Evolutionary conservation across 1,140 invertebrate species (phyloP).

Genomic region (Caenorhabditis inopinata): DNA sequence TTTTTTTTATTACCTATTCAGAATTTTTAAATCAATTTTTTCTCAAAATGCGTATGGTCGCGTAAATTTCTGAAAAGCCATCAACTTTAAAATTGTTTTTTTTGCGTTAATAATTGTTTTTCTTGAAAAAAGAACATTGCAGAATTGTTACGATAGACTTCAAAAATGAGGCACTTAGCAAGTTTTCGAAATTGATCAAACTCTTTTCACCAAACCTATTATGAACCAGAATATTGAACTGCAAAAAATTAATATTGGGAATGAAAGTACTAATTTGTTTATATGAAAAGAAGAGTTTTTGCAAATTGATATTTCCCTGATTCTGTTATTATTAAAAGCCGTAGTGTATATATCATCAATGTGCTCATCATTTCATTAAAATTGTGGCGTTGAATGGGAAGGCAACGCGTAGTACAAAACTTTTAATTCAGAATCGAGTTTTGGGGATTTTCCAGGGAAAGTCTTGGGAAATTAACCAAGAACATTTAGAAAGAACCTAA

Average conservation of each 20-base stretch:
- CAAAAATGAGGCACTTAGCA: too few species aligned
- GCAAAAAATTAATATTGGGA: neutral
- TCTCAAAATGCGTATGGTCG: too few species aligned
- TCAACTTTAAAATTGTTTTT: too few species aligned
- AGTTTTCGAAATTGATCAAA: too few species aligned
- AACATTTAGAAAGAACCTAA: neutral
- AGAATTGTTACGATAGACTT: too few species aligned
- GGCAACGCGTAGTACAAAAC: neutral
- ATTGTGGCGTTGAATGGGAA: neutral
- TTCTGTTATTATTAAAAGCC: neutral
- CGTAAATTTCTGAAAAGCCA: too few species aligned
- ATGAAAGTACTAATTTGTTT: neutral
- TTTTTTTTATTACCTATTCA: too few species aligned
- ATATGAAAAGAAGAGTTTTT: neutral
- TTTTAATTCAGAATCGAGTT: neutral
- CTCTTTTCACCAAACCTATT: too few species aligned
- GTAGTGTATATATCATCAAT: neutral
- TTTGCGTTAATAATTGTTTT: too few species aligned
- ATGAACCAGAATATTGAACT: neutral
- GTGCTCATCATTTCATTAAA: neutral
- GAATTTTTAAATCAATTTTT: too few species aligned
- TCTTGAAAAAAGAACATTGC: too few species aligned
- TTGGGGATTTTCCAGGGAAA: neutral
- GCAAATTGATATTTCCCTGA: neutral
- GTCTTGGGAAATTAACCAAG: neutral